phyloP scores from a whole-genome alignment of 2,113 vertebrate genomes.

The Spermophilus dauricus region DNA sequence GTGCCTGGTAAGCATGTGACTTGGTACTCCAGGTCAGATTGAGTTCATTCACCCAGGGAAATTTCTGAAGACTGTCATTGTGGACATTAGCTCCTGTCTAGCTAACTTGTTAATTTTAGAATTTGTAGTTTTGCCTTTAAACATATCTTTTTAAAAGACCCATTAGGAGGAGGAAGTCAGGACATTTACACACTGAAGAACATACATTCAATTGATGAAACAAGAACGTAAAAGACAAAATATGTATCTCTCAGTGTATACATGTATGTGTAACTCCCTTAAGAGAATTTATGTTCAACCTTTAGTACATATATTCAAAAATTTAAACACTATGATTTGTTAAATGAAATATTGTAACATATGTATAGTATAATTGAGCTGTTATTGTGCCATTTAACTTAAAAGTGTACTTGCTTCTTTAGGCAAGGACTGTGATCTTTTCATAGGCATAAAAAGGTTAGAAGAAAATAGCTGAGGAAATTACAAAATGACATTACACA shows the following conservation, averaged over 20 bases:
- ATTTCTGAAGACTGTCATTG: not conserved
- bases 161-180: not conserved
- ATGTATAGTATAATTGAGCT: not conserved
- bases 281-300: not conserved
- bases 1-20: not conserved
- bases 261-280: not conserved
- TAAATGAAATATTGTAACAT: not conserved
- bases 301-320: not conserved
- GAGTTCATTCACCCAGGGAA: not conserved
- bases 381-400: not conserved
- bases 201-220: not conserved
- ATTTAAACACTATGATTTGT: not conserved
- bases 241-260: not conserved
- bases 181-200: not conserved
- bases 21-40: not conserved
- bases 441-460: not conserved
- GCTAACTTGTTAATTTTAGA: not conserved
- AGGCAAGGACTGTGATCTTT: too few species aligned
- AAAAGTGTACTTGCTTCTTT: too few species aligned
- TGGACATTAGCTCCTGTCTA: too few species aligned
- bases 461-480: conserved; percentile 19
- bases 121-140: not conserved
- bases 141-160: not conserved
- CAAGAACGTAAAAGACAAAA: not conserved
- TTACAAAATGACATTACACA: not conserved